Base-by-base conservation (phyloP, 2,113 vertebrate genomes). In the Myocastor coypus region DNA sequence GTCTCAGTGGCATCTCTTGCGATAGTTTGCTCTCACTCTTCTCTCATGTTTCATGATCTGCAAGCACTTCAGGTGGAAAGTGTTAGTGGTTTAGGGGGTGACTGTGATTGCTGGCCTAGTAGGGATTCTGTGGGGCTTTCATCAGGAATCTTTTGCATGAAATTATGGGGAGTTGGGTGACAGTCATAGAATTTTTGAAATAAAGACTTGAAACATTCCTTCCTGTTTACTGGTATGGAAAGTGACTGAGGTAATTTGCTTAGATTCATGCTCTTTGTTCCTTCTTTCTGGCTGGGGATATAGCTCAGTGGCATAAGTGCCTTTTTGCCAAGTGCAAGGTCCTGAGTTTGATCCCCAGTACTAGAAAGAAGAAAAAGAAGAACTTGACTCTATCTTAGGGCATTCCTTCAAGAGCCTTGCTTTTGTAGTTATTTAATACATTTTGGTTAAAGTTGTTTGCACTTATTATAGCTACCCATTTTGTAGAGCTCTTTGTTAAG, bases 401-500 rank as follows among this genome's bases (percentile, higher is more conserved):
- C 5, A 3, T 3, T 88, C 46, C 61, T 92, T 61, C 75, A 10
- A 61, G 30, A 82, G 40, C 4, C 13, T 63, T 40, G 30, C 69
- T 88, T 63, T 28, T 12, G 94, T 64, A 92, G 52, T 14, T 55
- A 32, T 50, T 85, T 10, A 0, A 8, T 77, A 13, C 22, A 61
- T 85, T 82, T 55, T 68, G 17, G 9, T 96, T 92, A 57, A 92
- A 84, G 61, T 50, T 4, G 8, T 73, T 73, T 63, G 86, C n/a
- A 14, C 59, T 64, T 75, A 24, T 24, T 52, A 7, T 0, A 0
- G n/a, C 22, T 55, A 50, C 11, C 26, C 71, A 83, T 19, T 81
- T 88, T n/a, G 40, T 84, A 92, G 52, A 42, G 40, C 24, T 77
- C 85, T 91, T 88, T 94, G 46, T 75, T 22, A 34, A 34, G 66